Evolutionary conservation across 64 coral and sea anemone genomes (phyloP).

Genomic region (Pachyseris speciosa): DNA sequence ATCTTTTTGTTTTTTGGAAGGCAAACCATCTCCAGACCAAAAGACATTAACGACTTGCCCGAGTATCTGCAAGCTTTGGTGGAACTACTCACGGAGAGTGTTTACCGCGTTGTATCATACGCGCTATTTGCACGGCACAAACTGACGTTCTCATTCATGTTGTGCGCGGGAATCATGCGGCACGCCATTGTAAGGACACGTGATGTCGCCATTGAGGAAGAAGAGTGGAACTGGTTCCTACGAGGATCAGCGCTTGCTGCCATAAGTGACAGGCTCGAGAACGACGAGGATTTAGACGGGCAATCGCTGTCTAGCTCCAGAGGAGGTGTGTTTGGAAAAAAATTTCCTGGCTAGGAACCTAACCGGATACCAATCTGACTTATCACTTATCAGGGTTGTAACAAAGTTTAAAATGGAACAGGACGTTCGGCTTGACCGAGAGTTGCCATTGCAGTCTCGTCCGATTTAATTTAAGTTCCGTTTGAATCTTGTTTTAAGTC

Average conservation of each 20-base stretch:
- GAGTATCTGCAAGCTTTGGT: slow-evolving; percentile 88
- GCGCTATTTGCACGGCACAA: slow-evolving; percentile 88
- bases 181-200: slow-evolving; percentile 24
- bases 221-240: slow-evolving; percentile 81
- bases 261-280: slow-evolving; percentile 80
- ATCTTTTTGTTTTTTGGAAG: not conserved
- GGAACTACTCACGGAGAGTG: slow-evolving; percentile 85
- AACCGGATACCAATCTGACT: too few species aligned
- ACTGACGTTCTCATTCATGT: slow-evolving; percentile 91
- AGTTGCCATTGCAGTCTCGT: too few species aligned
- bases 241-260: slow-evolving; percentile 85
- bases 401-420: too few species aligned
- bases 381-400: too few species aligned
- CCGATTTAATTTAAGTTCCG: too few species aligned
- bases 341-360: too few species aligned
- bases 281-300: slow-evolving; percentile 48
- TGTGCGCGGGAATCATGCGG: slow-evolving; percentile 85
- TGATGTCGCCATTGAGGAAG: slow-evolving; percentile 43
- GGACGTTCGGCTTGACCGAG: too few species aligned
- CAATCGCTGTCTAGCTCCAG: not conserved
- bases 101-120: slow-evolving; percentile 90
- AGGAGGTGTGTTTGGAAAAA: not conserved
- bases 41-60: slow-evolving; percentile 59
- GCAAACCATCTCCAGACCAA: slow-evolving; percentile 44
- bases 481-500: too few species aligned